Base-by-base conservation (phyloP, 2,113 vertebrate species). In the Ictidomys tridecemlineatus region DNA sequence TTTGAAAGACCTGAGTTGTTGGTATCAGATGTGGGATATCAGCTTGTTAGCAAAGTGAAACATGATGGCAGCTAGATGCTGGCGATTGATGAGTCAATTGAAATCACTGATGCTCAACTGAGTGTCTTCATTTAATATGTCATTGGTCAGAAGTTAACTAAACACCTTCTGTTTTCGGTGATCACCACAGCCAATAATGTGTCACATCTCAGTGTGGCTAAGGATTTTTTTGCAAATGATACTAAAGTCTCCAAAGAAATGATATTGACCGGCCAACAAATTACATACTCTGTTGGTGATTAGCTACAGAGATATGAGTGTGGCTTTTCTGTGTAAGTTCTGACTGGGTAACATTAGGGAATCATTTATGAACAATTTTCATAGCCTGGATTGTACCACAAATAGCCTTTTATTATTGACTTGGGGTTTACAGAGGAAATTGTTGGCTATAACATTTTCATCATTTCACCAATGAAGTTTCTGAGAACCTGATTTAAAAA, bases 1-100 rank as follows among this genome's bases (percentile, higher is more conserved):
- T 98, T 98, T 98, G 98, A 98, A 98, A 98, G 96, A 98, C 97
- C 98, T 97, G 97, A 96, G 45, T 97, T 97, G 98, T 96, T 98
- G 98, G 98, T 97, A 98, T 98, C 97, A 98, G 97, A 98, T 98
- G 97, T 98, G 94, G 98, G 96, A 97, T 97, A 98, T 97, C 96
- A 98, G 98, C 97, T 98, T 98, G 98, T 98, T 98, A 98, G 98
- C 98, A 98, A 98, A 98, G 98, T 97, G 98, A 98, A 98, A 98
- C 98, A 98, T 73, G 97, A 98, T 97, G 96, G 97, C 95, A 84
- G 93, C 97, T 97, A 96, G 12, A 97, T 97, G 96, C 94, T 53
- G 91, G 98, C 85, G 92, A 98, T 42, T 98, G 98, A 98, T 98
- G 98, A 98, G 97, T 98, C 98, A 98, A 98, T 98, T 98, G 97